phyloP scores from a whole-genome alignment of 1,140 invertebrate genomes.

The Caenorhabditis remanei region DNA sequence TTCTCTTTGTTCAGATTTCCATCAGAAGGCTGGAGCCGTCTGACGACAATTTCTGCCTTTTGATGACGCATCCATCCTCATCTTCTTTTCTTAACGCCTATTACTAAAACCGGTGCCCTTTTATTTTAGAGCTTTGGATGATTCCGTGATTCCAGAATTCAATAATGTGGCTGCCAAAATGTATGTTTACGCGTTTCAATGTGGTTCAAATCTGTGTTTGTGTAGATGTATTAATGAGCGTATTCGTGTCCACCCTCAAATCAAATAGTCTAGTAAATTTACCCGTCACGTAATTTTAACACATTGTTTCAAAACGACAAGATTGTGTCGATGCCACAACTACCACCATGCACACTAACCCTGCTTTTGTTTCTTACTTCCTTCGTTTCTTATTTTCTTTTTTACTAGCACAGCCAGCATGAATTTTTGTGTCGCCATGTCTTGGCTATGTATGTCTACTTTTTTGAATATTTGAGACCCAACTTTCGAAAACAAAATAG shows the following conservation, averaged over 20 bases:
- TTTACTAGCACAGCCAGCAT: conserved; percentile 1
- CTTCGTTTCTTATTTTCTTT: conserved; percentile 5
- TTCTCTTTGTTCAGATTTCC: conserved; percentile 21
- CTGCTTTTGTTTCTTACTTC: conserved; percentile 28
- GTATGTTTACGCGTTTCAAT: conserved; percentile 29
- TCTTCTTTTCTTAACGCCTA: neutral
- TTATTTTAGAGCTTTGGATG: conserved; percentile 46
- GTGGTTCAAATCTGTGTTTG: neutral
- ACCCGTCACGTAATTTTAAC: neutral
- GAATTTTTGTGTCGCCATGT: conserved; percentile 30
- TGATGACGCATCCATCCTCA: conserved; percentile 13
- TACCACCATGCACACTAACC: conserved; percentile 25
- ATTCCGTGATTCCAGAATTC: conserved; percentile 53
- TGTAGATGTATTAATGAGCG: conserved; percentile 7
- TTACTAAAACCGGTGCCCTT: conserved; percentile 29
- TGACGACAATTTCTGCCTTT: neutral
- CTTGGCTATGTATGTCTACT: neutral
- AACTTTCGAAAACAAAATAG: neutral
- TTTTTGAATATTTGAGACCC: neutral
- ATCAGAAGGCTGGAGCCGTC: neutral
- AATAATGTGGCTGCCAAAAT: conserved; percentile 56
- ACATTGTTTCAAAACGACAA: neutral
- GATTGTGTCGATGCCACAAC: neutral
- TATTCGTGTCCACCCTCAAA: neutral
- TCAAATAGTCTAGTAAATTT: neutral